Conservation (phyloP, 2,888 invertebrate species). For the Galerucella nymphaeae region DNA sequence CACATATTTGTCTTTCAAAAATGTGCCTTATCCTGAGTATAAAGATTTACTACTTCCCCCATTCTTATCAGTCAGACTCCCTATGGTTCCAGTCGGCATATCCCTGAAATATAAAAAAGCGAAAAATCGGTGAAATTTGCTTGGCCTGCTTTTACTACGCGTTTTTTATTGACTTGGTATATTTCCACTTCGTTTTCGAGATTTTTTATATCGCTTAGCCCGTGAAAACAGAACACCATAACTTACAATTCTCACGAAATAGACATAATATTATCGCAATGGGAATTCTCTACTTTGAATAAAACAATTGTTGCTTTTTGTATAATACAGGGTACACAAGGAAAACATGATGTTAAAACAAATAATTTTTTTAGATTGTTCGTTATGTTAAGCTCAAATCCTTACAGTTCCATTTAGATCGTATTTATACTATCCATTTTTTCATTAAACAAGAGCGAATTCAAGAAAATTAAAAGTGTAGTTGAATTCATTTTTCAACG, state of each 20-base stretch:
- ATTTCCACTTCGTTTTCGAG: constrained; percentile 22
- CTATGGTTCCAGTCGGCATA: constrained; percentile 31
- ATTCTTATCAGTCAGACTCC: constrained; percentile 39
- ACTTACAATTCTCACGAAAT: not conserved
- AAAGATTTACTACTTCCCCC: constrained; percentile 37
- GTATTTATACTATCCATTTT: too few species aligned
- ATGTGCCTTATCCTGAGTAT: constrained; percentile 37
- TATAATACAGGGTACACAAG: not conserved
- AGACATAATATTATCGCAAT: not conserved
- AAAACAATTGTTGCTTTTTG: not conserved
- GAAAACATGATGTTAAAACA: too few species aligned
- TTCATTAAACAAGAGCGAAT: too few species aligned
- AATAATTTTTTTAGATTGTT: too few species aligned
- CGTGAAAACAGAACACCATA: constrained; percentile 5
- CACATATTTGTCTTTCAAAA: constrained; percentile 40
- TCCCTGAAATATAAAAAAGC: constrained; percentile 29
- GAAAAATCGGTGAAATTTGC: constrained; percentile 38
- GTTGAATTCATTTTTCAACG: too few species aligned
- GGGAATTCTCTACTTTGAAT: not conserved
- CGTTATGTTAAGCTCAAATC: too few species aligned
- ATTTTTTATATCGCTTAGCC: constrained; percentile 17
- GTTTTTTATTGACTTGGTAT: constrained; percentile 38
- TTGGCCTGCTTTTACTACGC: constrained; percentile 35
- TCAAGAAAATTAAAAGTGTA: too few species aligned
- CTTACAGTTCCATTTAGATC: too few species aligned